Base-by-base conservation (phyloP, 2,797 vertebrate species). In the Neomorphus geoffroyi region DNA sequence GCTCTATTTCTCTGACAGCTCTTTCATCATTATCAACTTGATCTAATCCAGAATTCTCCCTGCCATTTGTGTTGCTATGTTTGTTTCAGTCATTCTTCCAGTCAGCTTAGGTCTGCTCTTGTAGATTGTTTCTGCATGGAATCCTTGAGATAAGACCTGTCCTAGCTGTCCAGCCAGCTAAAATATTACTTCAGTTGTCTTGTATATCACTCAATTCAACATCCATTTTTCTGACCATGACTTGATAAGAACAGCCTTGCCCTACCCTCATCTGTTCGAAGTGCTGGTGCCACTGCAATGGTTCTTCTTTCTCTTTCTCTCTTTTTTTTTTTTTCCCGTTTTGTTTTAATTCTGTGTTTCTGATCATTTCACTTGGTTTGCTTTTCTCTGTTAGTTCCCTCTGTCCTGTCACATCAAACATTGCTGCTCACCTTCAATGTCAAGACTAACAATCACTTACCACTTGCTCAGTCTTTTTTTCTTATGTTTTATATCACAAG, bases 1-100 rank as follows among this genome's bases (percentile, higher is more conserved):
- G 39, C 70, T 92, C 33, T 75, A 17, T 79, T 94, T 70, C 39
- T 80, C 28, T 86, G 83, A 87, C 88, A 90, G 43, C 51, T 81
- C 62, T 72, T 95, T 79, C n/a, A 71, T 96, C 80, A 90, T 94
- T 71, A 88, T 88, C 73, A 86, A 35, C 39, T 93, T 92, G 86
- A 92, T 58, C 48, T 86, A 73, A 73, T 73, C 57, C 80, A 82
- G 88, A 88, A 67, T 88, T 88, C 58, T 92, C 35, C 53, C 58
- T 90, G 39, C 83, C 35, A 77, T 93, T 86, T 89, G 14, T 84
- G 61, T 61, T 88, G 43, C n/a, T 88, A 46, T 81, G 62, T 57
- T 39, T 66, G 30, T 81, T 66, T 88, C 13, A 24, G 53, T 27
- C 62, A 67, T 92, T 94, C 78, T 89, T 93, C 67, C 86, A 80